phyloP scores from a whole-genome alignment of 2,113 vertebrate species.

The Gymnocephalus cernua region DNA sequence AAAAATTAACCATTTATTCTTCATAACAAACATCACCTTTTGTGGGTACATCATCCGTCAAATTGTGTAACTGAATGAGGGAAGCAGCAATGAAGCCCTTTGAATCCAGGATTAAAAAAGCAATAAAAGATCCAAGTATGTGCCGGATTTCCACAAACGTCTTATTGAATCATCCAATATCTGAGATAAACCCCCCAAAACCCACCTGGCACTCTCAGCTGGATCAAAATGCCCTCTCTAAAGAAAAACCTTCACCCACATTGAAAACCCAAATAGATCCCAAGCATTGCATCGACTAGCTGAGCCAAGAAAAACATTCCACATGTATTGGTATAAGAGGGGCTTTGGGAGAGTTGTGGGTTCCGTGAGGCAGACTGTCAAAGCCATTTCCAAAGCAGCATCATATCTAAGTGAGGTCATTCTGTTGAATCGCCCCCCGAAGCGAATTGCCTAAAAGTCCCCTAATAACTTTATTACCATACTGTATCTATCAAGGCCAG shows the following conservation, averaged over 20 bases:
- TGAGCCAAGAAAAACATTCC: constrained; percentile 72
- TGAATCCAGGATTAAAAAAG: constrained; percentile 37
- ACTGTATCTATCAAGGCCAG: constrained; percentile 50
- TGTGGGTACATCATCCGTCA: constrained; percentile 9
- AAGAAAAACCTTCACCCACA: constrained; percentile 43
- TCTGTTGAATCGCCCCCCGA: constrained; percentile 53
- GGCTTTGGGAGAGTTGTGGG: constrained; percentile 43
- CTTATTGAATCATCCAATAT: constrained; percentile 42
- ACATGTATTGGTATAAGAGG: constrained; percentile 47
- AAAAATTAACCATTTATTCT: constrained; percentile 14
- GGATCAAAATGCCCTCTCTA: constrained; percentile 26
- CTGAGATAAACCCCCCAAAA: constrained; percentile 38
- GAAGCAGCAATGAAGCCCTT: constrained; percentile 20
- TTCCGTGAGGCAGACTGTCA: constrained; percentile 41
- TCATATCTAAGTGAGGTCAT: constrained; percentile 67
- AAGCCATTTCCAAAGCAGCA: constrained; percentile 52
- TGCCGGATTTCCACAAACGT: constrained; percentile 39
- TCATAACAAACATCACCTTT: constrained; percentile 40
- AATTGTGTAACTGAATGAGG: constrained; percentile 21
- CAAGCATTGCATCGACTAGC: constrained; percentile 35
- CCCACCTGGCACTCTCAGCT: constrained; percentile 30
- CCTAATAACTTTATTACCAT: constrained; percentile 70
- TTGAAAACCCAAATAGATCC: constrained; percentile 58
- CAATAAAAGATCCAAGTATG: constrained; percentile 23
- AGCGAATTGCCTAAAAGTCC: constrained; percentile 38